Evolutionary conservation across 2,113 vertebrate genomes (phyloP), one percentile per base, ranked within the genome.

Genomic region (Jaculus jaculus): DNA sequence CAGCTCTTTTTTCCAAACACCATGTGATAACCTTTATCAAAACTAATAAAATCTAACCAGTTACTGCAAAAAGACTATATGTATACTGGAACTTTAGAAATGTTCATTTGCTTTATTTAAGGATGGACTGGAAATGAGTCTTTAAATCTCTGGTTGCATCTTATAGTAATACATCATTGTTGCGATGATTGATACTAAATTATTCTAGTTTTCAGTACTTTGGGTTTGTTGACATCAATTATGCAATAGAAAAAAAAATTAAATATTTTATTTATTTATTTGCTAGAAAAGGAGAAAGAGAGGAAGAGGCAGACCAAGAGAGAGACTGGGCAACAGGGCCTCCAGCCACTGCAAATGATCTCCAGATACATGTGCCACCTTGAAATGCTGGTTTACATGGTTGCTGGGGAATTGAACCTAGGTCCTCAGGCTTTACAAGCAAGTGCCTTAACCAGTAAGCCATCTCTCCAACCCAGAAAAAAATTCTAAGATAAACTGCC

Each of bases 171-270:
- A 78, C 54, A 65, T 39, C n/a, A 10, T 15, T 7, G 51, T 86
- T 94, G 82, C 89, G 73, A 91, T 84, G 30, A 58, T 12, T 65
- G 1, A 75, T 77, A 65, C 84, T 79, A 75, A 72, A 74, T 90
- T 91, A 90, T 61, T 24, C 24, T 87, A 83, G 47, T 88, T 92
- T 32, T 92, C 83, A 80, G 69, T 65, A 81, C 5, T 79, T 42
- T 54, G 80, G 13, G 24, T 96, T 87, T 96, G 58, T 87, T 93
- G 69, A 66, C 79, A 94, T 93, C 84, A 87, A 12, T 87, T 94
- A 92, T 24, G 72, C 24, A 18, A 24, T 89, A 77, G 32, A 68
- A 68, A 85, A n/a, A n/a, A 81, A 73, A 60, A 73, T 71, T 71
- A 32, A 32, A 47, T 47, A 47, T 47, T 47, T 47, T 47, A 47